phyloP scores from a whole-genome alignment of 2,797 vertebrate species.

The Poeciliopsis paucimaculata region DNA sequence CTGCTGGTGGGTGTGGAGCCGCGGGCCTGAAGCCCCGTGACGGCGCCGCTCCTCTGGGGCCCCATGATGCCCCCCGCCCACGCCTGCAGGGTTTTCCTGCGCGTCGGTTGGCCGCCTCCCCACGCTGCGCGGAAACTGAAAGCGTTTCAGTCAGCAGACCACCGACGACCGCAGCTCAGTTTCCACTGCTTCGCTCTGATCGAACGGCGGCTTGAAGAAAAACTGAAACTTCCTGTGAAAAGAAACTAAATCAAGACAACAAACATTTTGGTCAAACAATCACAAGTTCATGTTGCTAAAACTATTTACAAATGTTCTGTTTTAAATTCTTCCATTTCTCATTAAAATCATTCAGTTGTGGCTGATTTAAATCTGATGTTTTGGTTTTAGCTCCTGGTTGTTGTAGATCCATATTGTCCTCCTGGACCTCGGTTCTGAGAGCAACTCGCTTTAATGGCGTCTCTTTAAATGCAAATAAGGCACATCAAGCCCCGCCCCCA shows the following conservation, averaged over 20 bases:
- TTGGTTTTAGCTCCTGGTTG: no score
- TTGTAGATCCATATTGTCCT: no score
- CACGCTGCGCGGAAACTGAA: conserved; percentile 39
- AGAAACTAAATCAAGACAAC: no score
- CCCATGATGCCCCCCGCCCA: conserved; percentile 11
- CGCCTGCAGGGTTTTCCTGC: conserved; percentile 41
- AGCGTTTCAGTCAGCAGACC: conserved; percentile 20
- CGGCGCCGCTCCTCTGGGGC: conserved; percentile 9
- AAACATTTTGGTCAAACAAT: not conserved
- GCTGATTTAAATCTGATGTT: no score
- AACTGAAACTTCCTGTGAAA: no score
- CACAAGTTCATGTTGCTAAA: not conserved
- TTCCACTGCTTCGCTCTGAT: conserved; percentile 15
- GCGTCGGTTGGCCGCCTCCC: not conserved
- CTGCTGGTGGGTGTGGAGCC: not conserved
- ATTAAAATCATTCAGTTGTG: no score
- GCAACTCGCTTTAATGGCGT: no score
- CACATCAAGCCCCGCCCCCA: no score
- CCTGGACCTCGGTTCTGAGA: no score
- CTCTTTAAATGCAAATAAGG: no score
- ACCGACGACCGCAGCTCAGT: conserved; percentile 9
- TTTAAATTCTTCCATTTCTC: no score
- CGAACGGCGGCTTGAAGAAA: not conserved
- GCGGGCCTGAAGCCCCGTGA: conserved; percentile 1
- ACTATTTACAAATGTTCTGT: not conserved